A percentile compares a stretch with the other conserved stretches of the same genome.
These are phyloP conservation scores for Alcis repandata DNA, from an alignment of 2,888 invertebrate species.

Conservation along the genomic window DNA sequence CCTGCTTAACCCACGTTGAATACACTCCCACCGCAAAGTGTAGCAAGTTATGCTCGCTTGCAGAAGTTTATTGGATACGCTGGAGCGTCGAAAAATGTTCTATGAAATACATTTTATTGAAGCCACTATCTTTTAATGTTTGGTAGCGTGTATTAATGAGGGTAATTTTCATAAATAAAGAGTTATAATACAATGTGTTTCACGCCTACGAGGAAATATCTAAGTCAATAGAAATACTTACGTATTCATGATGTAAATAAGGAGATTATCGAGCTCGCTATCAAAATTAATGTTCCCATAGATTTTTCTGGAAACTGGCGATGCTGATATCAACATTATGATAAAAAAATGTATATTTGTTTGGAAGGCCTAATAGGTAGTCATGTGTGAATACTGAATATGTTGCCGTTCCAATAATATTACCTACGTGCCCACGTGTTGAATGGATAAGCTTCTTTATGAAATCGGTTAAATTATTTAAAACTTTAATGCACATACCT, in stretches of 20 bases:
- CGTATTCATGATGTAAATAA: slow-evolving; percentile 10
- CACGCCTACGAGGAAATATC: slow-evolving; percentile 11
- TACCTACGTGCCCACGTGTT: too few relatives aligned
- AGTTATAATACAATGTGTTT: slow-evolving; percentile 18
- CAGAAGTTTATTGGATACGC: slow-evolving; percentile 20
- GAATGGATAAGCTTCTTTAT: too few relatives aligned
- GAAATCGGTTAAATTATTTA: too few relatives aligned
- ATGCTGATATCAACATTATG: too few relatives aligned
- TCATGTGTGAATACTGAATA: too few relatives aligned
- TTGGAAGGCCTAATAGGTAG: too few relatives aligned
- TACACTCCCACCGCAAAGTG: slow-evolving; percentile 8
- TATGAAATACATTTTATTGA: slow-evolving; percentile 20
- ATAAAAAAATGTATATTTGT: too few relatives aligned
- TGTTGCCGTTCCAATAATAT: too few relatives aligned
- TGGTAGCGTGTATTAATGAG: slow-evolving; percentile 33
- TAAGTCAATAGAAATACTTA: slow-evolving; percentile 2
- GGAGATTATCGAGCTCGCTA: slow-evolving; percentile 3
- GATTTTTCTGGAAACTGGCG: not conserved
- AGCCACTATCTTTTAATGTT: slow-evolving; percentile 15
- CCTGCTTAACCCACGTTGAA: not conserved
- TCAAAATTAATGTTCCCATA: slow-evolving; percentile 5
- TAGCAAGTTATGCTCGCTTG: slow-evolving; percentile 25
- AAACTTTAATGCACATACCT: too few relatives aligned
- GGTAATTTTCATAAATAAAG: slow-evolving; percentile 43
- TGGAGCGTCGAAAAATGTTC: slow-evolving; percentile 21